These are phyloP conservation scores for Austrofundulus limnaeus DNA, from an alignment of 2,113 vertebrate genomes.

Conservation along the genomic window DNA sequence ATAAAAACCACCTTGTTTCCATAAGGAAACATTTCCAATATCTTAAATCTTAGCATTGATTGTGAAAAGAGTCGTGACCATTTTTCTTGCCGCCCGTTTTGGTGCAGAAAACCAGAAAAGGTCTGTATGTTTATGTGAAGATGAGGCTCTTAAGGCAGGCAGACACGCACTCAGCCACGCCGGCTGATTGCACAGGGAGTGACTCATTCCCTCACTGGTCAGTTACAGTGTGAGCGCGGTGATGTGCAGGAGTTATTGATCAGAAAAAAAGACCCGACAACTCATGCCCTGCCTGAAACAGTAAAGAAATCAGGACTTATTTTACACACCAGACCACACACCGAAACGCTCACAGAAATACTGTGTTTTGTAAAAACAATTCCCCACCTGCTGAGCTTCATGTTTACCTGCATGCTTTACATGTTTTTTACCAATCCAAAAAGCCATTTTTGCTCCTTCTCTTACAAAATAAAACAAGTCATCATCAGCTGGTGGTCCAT, in stretches of 20 bases:
- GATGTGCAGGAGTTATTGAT: slow-evolving; percentile 61
- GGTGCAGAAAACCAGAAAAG: neutral
- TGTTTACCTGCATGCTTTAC: neutral
- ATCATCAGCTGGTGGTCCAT: too few relatives aligned
- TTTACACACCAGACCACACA: slow-evolving; percentile 38
- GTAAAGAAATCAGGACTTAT: slow-evolving; percentile 57
- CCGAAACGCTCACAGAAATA: neutral
- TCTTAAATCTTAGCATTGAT: slow-evolving; percentile 17
- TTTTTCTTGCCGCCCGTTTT: slow-evolving; percentile 10
- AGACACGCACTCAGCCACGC: neutral
- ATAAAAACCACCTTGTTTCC: neutral
- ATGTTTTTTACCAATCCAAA: neutral
- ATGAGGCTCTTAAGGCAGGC: slow-evolving; percentile 5
- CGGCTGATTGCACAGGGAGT: slow-evolving; percentile 23
- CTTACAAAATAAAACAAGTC: too few relatives aligned
- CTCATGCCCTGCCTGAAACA: slow-evolving; percentile 36
- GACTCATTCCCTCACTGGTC: slow-evolving; percentile 34
- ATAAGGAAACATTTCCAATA: neutral
- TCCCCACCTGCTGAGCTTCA: slow-evolving; percentile 23
- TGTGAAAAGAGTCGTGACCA: slow-evolving; percentile 9
- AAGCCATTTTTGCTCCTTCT: too few relatives aligned
- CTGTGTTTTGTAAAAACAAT: slow-evolving; percentile 17
- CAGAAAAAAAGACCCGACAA: slow-evolving; percentile 31
- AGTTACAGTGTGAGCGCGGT: slow-evolving; percentile 37
- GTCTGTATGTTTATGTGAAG: neutral